phyloP scores from a whole-genome alignment of 2,888 invertebrate species.

The Ochropleura leucogaster region DNA sequence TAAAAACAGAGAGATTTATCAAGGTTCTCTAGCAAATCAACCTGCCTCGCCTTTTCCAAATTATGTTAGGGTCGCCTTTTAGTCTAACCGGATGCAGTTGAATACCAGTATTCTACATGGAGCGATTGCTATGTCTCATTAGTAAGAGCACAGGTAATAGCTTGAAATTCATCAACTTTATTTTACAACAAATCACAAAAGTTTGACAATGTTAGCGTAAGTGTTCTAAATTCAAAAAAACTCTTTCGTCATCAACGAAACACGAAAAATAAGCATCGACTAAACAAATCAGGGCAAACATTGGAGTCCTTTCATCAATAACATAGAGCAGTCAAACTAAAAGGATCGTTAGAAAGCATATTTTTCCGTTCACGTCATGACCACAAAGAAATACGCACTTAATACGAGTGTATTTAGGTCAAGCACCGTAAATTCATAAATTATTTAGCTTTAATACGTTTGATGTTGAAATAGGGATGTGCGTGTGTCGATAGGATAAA shows the following conservation, averaged over 20 bases:
- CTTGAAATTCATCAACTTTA: not conserved
- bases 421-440: slow-evolving; percentile 61
- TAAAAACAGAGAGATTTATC: too few species aligned
- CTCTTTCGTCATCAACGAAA: slow-evolving; percentile 13
- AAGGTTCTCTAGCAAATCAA: too few species aligned
- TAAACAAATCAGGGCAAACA: slow-evolving; percentile 30
- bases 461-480: slow-evolving; percentile 45
- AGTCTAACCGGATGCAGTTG: too few species aligned
- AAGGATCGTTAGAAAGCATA: slow-evolving; percentile 24
- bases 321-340: slow-evolving; percentile 20
- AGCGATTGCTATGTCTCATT: too few species aligned
- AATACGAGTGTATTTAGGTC: slow-evolving; percentile 58
- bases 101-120: too few species aligned
- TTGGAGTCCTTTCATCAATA: slow-evolving; percentile 35
- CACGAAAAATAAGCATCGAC: slow-evolving; percentile 8
- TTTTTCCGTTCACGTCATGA: slow-evolving; percentile 26
- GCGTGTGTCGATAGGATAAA: slow-evolving; percentile 30
- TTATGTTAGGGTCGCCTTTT: too few species aligned
- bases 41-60: too few species aligned
- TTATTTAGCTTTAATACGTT: slow-evolving; percentile 51
- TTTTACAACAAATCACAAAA: slow-evolving; percentile 5
- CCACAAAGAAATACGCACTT: slow-evolving; percentile 38
- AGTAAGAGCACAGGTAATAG: not conserved
- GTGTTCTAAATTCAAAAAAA: not conserved
- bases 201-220: not conserved